Evolutionary conservation across 2,888 invertebrate genomes (phyloP).

Genomic region (Sturmia bella): DNA sequence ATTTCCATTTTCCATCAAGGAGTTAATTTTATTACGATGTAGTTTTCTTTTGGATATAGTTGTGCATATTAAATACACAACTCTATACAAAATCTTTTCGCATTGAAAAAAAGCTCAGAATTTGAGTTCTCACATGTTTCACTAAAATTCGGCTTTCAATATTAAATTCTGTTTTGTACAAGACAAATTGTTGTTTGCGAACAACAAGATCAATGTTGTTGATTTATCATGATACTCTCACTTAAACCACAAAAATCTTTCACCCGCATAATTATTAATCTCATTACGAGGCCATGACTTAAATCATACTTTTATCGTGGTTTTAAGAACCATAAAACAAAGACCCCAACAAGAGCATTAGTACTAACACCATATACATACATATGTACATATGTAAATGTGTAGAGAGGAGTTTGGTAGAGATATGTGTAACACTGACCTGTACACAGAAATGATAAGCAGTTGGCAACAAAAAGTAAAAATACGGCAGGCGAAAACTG

Average conservation of each 20-base stretch:
- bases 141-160: too few species aligned
- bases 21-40: too few species aligned
- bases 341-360: constrained; percentile 15
- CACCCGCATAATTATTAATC: constrained; percentile 43
- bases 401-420: neutral
- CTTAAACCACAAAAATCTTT: neutral
- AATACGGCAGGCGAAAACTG: constrained; percentile 12
- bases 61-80: too few species aligned
- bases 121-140: too few species aligned
- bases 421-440: neutral
- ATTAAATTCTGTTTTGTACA: too few species aligned
- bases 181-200: too few species aligned
- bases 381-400: neutral
- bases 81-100: too few species aligned
- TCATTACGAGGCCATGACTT: constrained; percentile 27
- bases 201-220: too few species aligned
- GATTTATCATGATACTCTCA: neutral
- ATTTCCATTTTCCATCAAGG: too few species aligned
- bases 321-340: constrained; percentile 28
- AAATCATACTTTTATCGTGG: neutral
- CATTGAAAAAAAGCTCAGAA: too few species aligned
- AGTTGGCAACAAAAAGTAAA: constrained; percentile 13
- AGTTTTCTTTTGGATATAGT: too few species aligned
- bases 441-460: constrained; percentile 23
- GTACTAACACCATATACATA: neutral